Evolutionary conservation across 2,113 vertebrate genomes (phyloP), one percentile per base, ranked within the genome.

Genomic region (Condylura cristata): DNA sequence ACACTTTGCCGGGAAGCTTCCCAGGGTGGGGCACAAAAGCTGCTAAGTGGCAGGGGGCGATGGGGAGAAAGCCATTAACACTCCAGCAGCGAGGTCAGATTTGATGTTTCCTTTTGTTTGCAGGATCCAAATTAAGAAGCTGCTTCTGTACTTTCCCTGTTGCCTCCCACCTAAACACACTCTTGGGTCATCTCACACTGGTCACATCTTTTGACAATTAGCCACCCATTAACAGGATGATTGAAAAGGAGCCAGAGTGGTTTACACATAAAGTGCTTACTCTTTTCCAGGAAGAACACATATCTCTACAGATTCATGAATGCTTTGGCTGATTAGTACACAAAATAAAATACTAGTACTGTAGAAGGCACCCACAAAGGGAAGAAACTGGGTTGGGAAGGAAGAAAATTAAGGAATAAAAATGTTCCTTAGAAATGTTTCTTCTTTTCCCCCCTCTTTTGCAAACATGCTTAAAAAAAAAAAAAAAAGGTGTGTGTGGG

Each of bases 101-200:
- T 88, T 96, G 98, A 98, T 98, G 98, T 96, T 98, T 98, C 98
- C 98, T 98, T 98, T 98, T 98, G 98, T 98, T 98, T 98, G 98
- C 97, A 97, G 97, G 97, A 97, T 97, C 97, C 98, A 98, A 98
- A 98, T 98, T 97, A 98, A 98, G 98, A 98, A 97, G 96, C 94
- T 79, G 97, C 98, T 97, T 97, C 97, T 97, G 79, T 94, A 96
- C 97, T 98, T 89, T 97, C 95, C 96, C 96, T 82, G 96, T 97
- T 98, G 97, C 97, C 95, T 98, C 91, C 96, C 95, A 96, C 97
- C 97, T 98, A 98, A 98, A 98, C 97, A 97, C 89, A 97, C 98
- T 98, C 98, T 95, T 97, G 98, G 98, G 98, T 98, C 98, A 98
- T 98, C 97, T 97, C 94, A 89, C 93, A 93, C 98, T 94, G 93